These are phyloP conservation scores for Chaetophractus vellerosus DNA, from an alignment of 2,797 vertebrate species.

Conservation along the genomic window DNA sequence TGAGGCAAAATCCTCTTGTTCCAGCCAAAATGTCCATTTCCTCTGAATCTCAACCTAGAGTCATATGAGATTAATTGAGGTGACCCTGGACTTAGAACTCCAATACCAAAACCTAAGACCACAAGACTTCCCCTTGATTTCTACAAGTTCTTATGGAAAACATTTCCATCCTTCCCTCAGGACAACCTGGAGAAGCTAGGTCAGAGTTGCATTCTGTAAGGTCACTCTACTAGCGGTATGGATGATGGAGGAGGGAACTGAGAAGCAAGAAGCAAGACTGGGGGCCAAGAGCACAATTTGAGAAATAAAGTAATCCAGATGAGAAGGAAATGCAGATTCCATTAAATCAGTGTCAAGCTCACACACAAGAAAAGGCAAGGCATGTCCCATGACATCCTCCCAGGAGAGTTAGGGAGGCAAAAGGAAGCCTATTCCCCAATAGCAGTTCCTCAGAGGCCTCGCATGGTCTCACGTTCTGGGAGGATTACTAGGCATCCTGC, in stretches of 20 bases:
- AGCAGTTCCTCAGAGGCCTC: background rate
- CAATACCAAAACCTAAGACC: background rate
- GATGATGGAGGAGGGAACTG: background rate
- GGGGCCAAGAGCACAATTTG: background rate
- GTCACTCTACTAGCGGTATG: background rate
- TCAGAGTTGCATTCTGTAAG: background rate
- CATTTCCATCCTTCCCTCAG: background rate
- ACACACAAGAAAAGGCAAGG: background rate
- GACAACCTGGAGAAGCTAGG: background rate
- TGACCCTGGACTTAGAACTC: background rate
- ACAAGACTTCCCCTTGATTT: background rate
- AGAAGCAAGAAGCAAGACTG: background rate
- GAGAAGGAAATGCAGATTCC: background rate
- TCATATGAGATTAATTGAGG: background rate
- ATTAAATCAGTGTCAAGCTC: background rate
- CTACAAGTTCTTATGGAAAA: background rate
- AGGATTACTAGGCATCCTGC: background rate
- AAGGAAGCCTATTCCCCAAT: background rate
- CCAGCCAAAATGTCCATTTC: background rate
- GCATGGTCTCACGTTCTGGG: background rate
- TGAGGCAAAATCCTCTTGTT: background rate
- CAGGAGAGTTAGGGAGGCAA: background rate
- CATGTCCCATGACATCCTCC: background rate
- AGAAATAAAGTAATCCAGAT: conserved; percentile 6
- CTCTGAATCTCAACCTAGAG: background rate